Conservation (phyloP, 2,888 invertebrate genomes). For the Rhagophthalmus giganteus region DNA sequence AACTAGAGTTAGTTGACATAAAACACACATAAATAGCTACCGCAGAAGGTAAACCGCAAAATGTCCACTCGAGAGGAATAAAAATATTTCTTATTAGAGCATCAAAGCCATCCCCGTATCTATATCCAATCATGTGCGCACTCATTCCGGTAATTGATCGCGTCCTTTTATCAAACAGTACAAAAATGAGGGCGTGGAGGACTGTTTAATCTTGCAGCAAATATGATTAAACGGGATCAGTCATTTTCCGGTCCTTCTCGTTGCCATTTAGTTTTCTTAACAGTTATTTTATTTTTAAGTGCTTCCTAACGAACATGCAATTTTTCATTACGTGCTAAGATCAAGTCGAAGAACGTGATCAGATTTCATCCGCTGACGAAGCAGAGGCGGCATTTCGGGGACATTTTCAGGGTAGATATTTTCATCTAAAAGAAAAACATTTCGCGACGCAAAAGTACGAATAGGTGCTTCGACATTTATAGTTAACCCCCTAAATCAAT, state of each 20-base stretch:
- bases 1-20: slow-evolving; percentile 55
- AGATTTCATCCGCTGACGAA: slow-evolving; percentile 52
- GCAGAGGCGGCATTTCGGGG: slow-evolving; percentile 32
- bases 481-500: not conserved
- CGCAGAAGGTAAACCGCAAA: slow-evolving; percentile 42
- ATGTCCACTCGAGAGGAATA: slow-evolving; percentile 50
- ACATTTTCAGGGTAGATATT: slow-evolving; percentile 6
- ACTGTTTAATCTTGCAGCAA: slow-evolving; percentile 51
- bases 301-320: slow-evolving; percentile 55
- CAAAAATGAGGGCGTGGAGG: slow-evolving; percentile 44
- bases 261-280: slow-evolving; percentile 44
- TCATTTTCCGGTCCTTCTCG: slow-evolving; percentile 25
- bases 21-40: slow-evolving; percentile 47
- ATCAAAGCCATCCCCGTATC: slow-evolving; percentile 47
- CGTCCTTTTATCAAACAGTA: slow-evolving; percentile 42
- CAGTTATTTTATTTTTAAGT: slow-evolving; percentile 41
- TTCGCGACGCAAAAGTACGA: not conserved
- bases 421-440: no score
- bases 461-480: not conserved
- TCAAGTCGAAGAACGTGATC: slow-evolving; percentile 60
- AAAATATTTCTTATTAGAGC: slow-evolving; percentile 51
- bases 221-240: slow-evolving; percentile 47
- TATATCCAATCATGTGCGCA: slow-evolving; percentile 47
- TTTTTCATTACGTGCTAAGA: slow-evolving; percentile 72
- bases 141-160: slow-evolving; percentile 51